Conservation (phyloP, 2,113 vertebrate genomes). For the Herpailurus yagouaroundi region DNA sequence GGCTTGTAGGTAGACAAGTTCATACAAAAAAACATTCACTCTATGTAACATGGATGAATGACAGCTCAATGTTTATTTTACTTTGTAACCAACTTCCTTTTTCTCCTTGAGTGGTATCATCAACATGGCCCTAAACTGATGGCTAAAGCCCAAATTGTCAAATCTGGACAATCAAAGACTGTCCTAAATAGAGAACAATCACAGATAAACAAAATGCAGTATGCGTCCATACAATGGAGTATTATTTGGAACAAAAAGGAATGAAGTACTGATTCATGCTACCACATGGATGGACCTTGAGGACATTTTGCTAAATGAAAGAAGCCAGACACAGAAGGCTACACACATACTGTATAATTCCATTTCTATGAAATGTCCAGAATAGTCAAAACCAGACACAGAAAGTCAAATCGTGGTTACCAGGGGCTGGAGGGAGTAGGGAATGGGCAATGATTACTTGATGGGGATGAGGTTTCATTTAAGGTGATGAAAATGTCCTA, state of each 20-base stretch:
- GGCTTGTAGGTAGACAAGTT: background rate
- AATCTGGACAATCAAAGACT: background rate
- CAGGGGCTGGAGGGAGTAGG: background rate
- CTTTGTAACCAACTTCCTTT: background rate
- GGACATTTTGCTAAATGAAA: background rate
- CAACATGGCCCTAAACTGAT: background rate
- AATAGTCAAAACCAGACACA: background rate
- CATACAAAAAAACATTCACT: background rate
- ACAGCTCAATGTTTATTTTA: background rate
- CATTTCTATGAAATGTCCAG: background rate
- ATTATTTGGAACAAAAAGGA: slow-evolving; percentile 24
- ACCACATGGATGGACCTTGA: background rate
- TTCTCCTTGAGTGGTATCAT: background rate
- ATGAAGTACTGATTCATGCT: background rate
- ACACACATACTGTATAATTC: background rate
- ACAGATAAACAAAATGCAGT: background rate
- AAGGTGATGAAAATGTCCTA: background rate
- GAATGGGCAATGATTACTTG: background rate
- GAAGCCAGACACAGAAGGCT: background rate
- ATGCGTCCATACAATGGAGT: background rate
- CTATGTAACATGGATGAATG: background rate
- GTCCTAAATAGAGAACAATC: background rate
- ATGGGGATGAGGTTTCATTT: background rate
- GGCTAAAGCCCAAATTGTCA: background rate
- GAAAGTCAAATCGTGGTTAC: background rate